Conservation (phyloP, 2,888 invertebrate species). For the Torymus aiolomorphi region DNA sequence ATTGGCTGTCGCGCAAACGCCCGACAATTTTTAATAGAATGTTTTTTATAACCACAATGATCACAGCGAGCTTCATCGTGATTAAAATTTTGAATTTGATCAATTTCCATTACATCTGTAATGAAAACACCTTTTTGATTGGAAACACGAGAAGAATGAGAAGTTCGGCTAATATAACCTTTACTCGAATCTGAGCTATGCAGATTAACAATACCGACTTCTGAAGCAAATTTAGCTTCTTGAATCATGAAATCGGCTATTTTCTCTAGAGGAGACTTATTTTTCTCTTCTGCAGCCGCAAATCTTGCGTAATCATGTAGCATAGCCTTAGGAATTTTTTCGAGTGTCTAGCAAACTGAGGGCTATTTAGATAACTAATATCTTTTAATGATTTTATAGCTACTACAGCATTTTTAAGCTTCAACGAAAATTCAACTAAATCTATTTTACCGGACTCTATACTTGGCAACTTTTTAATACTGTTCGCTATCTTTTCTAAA, state of each 20-base stretch:
- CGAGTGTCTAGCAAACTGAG: not conserved
- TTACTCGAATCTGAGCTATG: not conserved
- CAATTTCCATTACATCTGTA: not conserved
- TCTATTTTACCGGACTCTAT: not conserved
- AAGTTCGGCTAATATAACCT: no score
- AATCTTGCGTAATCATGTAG: not conserved
- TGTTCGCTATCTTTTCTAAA: not conserved
- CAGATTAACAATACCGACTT: not conserved
- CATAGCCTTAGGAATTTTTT: not conserved
- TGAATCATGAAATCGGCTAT: not conserved
- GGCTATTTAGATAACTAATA: not conserved
- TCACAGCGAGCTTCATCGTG: no score
- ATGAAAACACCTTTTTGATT: not conserved
- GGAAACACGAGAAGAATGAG: not conserved
- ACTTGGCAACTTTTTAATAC: slow-evolving; percentile 11
- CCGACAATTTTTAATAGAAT: not conserved
- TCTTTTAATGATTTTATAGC: no score
- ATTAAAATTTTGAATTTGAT: not conserved
- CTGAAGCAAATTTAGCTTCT: no score
- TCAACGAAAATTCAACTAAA: slow-evolving; percentile 4
- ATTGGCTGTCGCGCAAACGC: not conserved
- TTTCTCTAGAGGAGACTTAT: not conserved
- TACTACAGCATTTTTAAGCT: no score
- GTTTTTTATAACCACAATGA: no score
- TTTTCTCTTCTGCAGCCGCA: not conserved